Evolutionary conservation across 2,888 invertebrate genomes (phyloP), one percentile per base, ranked within the genome.

Genomic region (Drosophila villosipedis): DNA sequence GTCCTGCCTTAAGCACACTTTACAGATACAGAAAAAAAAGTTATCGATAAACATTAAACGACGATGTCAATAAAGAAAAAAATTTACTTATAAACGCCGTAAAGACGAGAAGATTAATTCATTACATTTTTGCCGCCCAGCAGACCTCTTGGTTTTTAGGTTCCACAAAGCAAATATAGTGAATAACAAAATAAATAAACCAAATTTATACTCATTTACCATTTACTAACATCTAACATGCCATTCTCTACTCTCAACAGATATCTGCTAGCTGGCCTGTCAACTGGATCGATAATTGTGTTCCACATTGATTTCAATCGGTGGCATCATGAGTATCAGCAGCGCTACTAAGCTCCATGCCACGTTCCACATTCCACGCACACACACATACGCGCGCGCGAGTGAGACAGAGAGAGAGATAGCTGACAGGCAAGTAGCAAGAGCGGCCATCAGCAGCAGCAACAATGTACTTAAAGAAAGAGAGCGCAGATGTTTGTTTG

Each of bases 291-390:
- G 63, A 96, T 99, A 84, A 98, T 99, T 75, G 99, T 99, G 90
- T 99, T 99, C 95, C 99, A 99, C 95, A 99, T 99, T 93, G 99
- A 99, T 94, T 99, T 99, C 95, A 99, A 99, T 94, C 95, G 98
- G 92, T 98, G 98, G 98, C 98, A 98, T 94, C 98, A 98, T 93
- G 98, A 98, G 94, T 98, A 98, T 94, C 98, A 98, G 92, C 98
- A 98, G 94, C 96, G 98, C 90, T 98, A 98, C 95, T 98, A 95
- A 50, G 50, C 33, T 62, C 47, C 53, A n/a, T 33, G 47, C 61
- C 50, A 61, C 66, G 49, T 64, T 37, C 19, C 37, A 47, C 39
- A 22, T 30, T 47, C 57, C 37, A 39, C 14, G 3, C 19, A 22
- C 16, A 30, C 9, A n/a, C 30, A 10, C 19, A 60, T 22, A 25